A percentile compares a stretch with the other conserved stretches of the same genome.
Evolutionary conservation across 2,888 invertebrate genomes (phyloP).

Genomic region (Yponomeuta sedellus): DNA sequence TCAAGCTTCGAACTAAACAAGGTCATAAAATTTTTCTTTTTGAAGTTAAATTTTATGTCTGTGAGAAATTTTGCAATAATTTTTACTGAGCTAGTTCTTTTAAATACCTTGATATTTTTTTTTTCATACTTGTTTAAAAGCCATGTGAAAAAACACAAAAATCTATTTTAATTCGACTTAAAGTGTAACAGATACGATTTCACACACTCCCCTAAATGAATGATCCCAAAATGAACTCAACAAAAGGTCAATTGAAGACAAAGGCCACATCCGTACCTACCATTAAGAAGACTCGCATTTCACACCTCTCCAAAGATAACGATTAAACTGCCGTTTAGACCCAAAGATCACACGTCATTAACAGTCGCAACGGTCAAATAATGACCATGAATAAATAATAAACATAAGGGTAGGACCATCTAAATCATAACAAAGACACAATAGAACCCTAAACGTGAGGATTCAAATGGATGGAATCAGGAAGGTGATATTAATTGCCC

Average conservation of each 20-base stretch:
- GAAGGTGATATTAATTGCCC: conserved; percentile 52
- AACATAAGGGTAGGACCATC: conserved; percentile 46
- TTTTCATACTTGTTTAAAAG: background rate
- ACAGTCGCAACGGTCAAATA: conserved; percentile 71
- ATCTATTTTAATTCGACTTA: background rate
- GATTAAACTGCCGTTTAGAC: conserved; percentile 40
- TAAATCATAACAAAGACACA: conserved; percentile 38
- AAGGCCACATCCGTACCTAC: conserved; percentile 46
- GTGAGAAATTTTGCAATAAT: conserved; percentile 19
- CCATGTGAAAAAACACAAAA: background rate
- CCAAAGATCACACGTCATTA: conserved; percentile 71
- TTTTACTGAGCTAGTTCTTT: background rate
- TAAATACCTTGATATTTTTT: background rate
- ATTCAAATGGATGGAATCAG: conserved; percentile 1
- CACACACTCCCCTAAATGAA: background rate
- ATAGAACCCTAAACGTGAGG: conserved; percentile 49
- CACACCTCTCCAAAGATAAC: conserved; percentile 62
- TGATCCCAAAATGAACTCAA: background rate
- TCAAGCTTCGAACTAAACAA: conserved; percentile 18
- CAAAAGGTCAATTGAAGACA: conserved; percentile 23
- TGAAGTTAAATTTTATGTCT: conserved; percentile 11
- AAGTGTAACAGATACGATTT: background rate
- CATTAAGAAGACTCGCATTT: conserved; percentile 65
- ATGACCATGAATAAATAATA: conserved; percentile 75
- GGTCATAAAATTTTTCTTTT: conserved; percentile 1